Evolutionary conservation across 2,888 invertebrate genomes (phyloP), one percentile per base, ranked within the genome.

Genomic region (Netelia fuscicornis): DNA sequence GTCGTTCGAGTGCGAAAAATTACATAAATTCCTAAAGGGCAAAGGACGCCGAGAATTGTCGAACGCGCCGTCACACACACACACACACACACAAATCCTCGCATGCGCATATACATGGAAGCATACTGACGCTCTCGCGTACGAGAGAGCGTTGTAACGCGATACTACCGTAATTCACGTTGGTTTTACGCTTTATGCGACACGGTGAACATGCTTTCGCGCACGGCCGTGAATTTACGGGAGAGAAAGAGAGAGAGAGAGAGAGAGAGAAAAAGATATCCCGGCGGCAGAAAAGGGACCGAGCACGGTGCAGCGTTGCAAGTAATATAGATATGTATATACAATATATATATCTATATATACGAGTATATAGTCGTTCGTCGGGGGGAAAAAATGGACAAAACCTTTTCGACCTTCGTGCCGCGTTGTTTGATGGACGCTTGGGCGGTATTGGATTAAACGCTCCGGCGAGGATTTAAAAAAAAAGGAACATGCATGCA

Each of bases 81-180:
- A 54, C 70, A 70, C 54, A 10, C 70, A 42, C 54, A 20, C 30
- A 70, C 52, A 37, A 11, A 42, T 30, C 0, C 25, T 23, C 20
- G 42, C 70, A 54, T n/a, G 23, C 37, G 17, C 10, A 17, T 54
- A 71, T n/a, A 56, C 17, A 37, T n/a, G 25, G 20, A 60, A 5
- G 44, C 1, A 30, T n/a, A 70, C 48, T 62, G 60, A 85, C 84
- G 85, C 84, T 86, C 86, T 86, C 85, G 89, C 85, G 87, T 86
- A 87, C 82, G 85, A 86, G 86, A 88, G 89, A 86, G 90, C 89
- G 89, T 87, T 91, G 93, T 92, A 93, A 93, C 91, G 91, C 91
- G 93, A 93, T 93, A 93, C 93, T 92, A 92, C 92, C 92, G 93
- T 93, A 93, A 93, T 93, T 93, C 93, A 93, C 92, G 92, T 91